Percentiles rank a stretch among this genome's conserved stretches.
phyloP scores from a whole-genome alignment of 2,113 vertebrate species.

The Struthidea cinerea region DNA sequence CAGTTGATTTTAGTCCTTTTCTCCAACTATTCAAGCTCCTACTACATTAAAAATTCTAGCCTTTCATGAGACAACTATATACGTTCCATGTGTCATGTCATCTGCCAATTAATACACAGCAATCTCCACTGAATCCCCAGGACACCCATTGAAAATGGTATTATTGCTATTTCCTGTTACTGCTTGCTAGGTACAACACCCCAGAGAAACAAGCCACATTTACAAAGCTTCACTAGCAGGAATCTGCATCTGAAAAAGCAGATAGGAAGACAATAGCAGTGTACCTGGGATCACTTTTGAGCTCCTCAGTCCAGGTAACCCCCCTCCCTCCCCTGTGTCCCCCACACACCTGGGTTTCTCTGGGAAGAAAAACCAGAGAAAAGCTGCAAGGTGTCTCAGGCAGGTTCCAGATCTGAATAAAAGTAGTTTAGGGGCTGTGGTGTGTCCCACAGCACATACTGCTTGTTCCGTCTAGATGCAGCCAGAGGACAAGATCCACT shows the following conservation, averaged over 20 bases:
- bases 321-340: background rate
- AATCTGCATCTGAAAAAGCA: background rate
- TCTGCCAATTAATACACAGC: background rate
- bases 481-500: background rate
- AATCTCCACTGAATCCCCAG: background rate
- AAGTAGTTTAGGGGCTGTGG: background rate
- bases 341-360: slow-evolving; percentile 37
- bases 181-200: background rate
- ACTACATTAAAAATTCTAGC: background rate
- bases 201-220: background rate
- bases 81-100: background rate
- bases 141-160: background rate
- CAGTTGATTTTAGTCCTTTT: background rate
- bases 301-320: background rate
- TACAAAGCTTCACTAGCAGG: background rate
- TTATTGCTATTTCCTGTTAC: background rate
- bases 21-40: background rate
- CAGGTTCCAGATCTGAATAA: background rate
- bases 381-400: slow-evolving; percentile 3
- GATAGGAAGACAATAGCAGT: background rate
- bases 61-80: background rate
- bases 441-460: background rate
- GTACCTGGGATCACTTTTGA: background rate
- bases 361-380: background rate
- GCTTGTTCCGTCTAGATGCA: background rate